phyloP scores from a whole-genome alignment of 2,797 vertebrate species.

The Cyclopterus lumpus region DNA sequence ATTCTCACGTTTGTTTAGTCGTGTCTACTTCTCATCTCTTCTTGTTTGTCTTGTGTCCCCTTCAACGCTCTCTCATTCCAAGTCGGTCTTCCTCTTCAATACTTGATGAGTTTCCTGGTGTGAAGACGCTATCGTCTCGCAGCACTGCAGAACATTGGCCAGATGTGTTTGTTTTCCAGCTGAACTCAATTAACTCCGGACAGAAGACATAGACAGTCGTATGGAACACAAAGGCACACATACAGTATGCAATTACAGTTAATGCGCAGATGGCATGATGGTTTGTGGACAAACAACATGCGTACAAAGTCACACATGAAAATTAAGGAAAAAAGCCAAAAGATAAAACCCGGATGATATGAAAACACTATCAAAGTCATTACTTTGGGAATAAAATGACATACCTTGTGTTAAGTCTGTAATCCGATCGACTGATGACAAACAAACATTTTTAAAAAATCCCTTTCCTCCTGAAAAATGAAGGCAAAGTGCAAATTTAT shows the following conservation, averaged over 20 bases:
- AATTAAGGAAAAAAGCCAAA: not conserved
- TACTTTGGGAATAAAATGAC: not conserved
- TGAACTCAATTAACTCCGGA: conserved; percentile 65
- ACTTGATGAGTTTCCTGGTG: conserved; percentile 70
- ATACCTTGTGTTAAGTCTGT: not conserved
- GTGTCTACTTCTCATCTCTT: conserved; percentile 3
- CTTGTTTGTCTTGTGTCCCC: conserved; percentile 14
- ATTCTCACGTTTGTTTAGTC: not conserved
- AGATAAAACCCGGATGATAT: not conserved
- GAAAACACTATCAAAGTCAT: not conserved
- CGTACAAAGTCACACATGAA: not conserved
- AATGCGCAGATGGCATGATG: not conserved
- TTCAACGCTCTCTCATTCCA: conserved; percentile 36
- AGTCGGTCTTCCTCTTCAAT: conserved; percentile 59
- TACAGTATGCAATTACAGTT: not conserved
- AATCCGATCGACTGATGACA: not conserved
- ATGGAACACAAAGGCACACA: not conserved
- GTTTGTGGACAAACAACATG: not conserved
- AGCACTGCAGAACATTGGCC: conserved; percentile 39
- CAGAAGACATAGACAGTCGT: conserved; percentile 8
- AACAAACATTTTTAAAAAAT: not conserved
- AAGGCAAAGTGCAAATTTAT: not conserved
- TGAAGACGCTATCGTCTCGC: conserved; percentile 46
- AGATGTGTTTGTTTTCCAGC: conserved; percentile 69
- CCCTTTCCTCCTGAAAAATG: not conserved